Evolutionary conservation across 2,113 vertebrate species (phyloP).

Genomic region (Delphinapterus leucas): DNA sequence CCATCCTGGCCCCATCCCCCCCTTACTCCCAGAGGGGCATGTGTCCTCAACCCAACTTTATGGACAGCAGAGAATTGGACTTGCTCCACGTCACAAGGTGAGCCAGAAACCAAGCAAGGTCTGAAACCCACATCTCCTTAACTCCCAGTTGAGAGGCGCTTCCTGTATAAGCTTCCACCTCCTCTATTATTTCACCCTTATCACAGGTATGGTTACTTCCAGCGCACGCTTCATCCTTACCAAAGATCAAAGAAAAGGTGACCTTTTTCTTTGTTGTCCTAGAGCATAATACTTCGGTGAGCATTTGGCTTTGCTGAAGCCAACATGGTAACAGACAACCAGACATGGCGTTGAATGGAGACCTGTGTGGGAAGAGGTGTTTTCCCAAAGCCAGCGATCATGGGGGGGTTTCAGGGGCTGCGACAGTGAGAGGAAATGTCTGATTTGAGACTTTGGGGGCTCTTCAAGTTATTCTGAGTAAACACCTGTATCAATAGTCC

Average conservation of each 20-base stretch:
- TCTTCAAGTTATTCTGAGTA: background rate
- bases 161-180: fast-evolving
- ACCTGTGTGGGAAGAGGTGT: too few species aligned
- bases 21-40: background rate
- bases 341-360: background rate
- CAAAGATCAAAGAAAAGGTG: background rate
- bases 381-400: background rate
- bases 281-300: background rate
- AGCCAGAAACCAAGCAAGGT: background rate
- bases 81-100: background rate
- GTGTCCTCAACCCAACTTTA: background rate
- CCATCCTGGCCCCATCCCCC: background rate
- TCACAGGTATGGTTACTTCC: background rate
- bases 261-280: background rate
- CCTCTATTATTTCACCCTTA: background rate
- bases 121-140: background rate
- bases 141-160: background rate
- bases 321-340: background rate
- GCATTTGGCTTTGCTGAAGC: background rate
- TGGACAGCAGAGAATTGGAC: background rate
- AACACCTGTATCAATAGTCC: background rate
- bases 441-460: background rate
- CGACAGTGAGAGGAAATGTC: background rate
- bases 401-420: background rate
- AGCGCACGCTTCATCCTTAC: background rate